Base-by-base conservation (phyloP, 1,140 invertebrate genomes). In the Dreissena polymorpha region DNA sequence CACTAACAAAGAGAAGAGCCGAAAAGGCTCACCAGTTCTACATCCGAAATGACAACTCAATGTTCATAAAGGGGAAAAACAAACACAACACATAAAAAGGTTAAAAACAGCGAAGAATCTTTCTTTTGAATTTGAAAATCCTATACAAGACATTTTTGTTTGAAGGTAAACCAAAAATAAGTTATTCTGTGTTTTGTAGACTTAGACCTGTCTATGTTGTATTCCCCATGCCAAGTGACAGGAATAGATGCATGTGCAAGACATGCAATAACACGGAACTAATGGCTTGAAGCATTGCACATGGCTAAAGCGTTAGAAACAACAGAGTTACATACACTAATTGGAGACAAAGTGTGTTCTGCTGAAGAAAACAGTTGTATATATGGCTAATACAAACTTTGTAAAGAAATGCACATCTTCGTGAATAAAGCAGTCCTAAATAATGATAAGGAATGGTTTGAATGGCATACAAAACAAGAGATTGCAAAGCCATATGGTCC, bases 171-270 rank as follows among this genome's bases (percentile, higher is more conserved):
- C 8, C 23, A 27, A 71, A 80, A 70, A 79, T 81, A 13, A 85
- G 86, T 67, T 85, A 81, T 55, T 57, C 79, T 60, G 51, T 49
- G 14, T 85, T 87, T 65, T 87, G 69, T 70, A 51, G 69, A 72
- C 65, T 75, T 6, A 67, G 71, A 39, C 83, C 79, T 21, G 85
- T 87, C 68, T 87, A 51, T 67, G 84, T 85, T 10, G 67, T 78
- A 6, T 74, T 65, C 64, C 74, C 79, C 10, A 78, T 21, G 25
- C 18, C 67, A 51, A 57, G 57, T 77, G 85, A 85, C 65, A 49
- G 83, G 64, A 71, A 85, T 23, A 87, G 78, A 0, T 85, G 86
- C 70, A 14, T 74, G 27, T 83, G 84, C 71, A 85, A 87, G 51
- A 50, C 16, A 7, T 76, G 81, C 75, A 68, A 87, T 8, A 87